phyloP scores from a whole-genome alignment of 2,888 invertebrate genomes.

The Orchestes rusci region DNA sequence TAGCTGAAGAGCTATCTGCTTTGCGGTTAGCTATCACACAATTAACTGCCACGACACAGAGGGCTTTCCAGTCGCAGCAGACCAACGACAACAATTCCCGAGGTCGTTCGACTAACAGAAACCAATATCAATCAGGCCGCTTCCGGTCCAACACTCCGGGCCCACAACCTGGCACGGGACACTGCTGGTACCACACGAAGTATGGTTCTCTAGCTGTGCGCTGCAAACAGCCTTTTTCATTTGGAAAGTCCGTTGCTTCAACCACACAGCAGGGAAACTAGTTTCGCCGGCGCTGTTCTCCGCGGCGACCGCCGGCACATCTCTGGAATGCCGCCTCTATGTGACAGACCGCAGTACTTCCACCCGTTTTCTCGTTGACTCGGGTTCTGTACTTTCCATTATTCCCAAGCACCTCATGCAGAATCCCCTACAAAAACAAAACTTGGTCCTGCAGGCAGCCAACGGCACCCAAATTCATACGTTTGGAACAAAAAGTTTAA shows the following conservation, averaged over 20 bases:
- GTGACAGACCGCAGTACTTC: constrained; percentile 2
- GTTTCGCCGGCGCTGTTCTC: not conserved
- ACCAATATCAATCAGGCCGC: not conserved
- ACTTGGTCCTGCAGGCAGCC: not conserved
- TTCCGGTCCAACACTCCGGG: not conserved
- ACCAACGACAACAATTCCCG: too few species aligned
- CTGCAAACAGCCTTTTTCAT: constrained; percentile 1
- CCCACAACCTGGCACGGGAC: not conserved
- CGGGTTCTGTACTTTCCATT: constrained; percentile 2
- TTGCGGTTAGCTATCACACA: constrained; percentile 1
- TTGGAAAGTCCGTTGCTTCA: not conserved
- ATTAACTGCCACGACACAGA: not conserved
- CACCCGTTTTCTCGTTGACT: not conserved
- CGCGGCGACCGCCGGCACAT: not conserved
- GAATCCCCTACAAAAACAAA: not conserved
- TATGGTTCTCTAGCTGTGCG: not conserved
- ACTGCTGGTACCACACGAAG: constrained; percentile 1
- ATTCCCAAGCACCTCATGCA: not conserved
- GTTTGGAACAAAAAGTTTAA: not conserved
- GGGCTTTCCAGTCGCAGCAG: not conserved
- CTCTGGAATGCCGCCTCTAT: constrained; percentile 1
- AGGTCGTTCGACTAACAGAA: not conserved
- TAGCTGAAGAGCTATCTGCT: constrained; percentile 1
- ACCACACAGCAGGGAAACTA: constrained; percentile 1
- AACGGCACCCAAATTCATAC: not conserved